These are phyloP conservation scores for Archaeoteleia sp. DNA, from an alignment of 2,888 invertebrate species.

Conservation along the genomic window DNA sequence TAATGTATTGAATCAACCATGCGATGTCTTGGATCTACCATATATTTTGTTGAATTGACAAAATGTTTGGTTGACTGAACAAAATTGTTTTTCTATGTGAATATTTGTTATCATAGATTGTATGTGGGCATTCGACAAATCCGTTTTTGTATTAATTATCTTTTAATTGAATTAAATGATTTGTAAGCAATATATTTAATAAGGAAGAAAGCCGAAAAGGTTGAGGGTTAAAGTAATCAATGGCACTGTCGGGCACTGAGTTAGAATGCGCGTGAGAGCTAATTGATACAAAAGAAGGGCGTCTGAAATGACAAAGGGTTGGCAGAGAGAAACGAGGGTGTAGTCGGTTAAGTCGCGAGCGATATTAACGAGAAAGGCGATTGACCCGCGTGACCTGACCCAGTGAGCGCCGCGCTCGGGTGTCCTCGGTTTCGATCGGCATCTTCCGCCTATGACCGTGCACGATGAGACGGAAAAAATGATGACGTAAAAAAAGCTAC, in stretches of 20 bases:
- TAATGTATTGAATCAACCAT: too few species aligned
- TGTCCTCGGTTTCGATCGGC: constrained; percentile 51
- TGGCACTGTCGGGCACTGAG: constrained; percentile 5
- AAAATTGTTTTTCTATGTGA: too few species aligned
- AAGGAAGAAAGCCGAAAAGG: too few species aligned
- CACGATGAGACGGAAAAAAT: constrained; percentile 39
- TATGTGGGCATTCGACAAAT: too few species aligned
- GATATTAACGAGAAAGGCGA: constrained; percentile 55
- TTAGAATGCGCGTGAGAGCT: constrained; percentile 37
- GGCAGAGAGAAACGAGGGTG: constrained; percentile 39
- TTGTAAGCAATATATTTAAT: too few species aligned
- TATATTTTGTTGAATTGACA: too few species aligned
- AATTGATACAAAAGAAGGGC: constrained; percentile 54
- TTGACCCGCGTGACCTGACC: constrained; percentile 61
- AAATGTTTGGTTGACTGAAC: too few species aligned
- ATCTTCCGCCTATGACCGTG: constrained; percentile 29
- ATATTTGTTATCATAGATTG: too few species aligned
- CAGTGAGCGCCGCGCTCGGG: constrained; percentile 55
- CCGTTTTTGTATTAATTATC: too few species aligned
- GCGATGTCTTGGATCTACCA: too few species aligned
- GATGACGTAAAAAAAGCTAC: constrained; percentile 30
- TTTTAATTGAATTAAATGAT: too few species aligned
- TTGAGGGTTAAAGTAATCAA: constrained; percentile 37
- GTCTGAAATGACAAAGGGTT: constrained; percentile 23
- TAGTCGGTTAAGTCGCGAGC: constrained; percentile 51